Evolutionary conservation across 2,113 vertebrate species (phyloP).

Genomic region (Leptobrachium ailaonicum): DNA sequence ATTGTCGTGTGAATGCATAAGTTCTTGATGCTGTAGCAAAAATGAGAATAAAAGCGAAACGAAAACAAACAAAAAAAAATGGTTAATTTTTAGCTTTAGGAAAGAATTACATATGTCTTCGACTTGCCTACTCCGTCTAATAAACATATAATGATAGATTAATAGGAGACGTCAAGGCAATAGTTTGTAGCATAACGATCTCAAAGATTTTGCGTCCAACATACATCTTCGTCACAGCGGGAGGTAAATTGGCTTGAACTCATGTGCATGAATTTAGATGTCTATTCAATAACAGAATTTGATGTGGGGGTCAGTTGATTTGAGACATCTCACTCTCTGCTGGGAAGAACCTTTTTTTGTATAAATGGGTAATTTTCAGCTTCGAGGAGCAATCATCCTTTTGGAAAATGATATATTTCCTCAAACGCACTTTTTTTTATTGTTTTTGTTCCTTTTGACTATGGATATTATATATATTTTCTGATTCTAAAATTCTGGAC

Average conservation of each 20-base stretch:
- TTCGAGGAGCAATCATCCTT: conserved; percentile 67
- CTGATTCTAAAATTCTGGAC: too few relatives aligned
- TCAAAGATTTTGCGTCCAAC: conserved; percentile 9
- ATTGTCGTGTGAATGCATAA: conserved; percentile 8
- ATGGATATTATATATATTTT: too few relatives aligned
- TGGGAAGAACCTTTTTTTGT: conserved; percentile 61
- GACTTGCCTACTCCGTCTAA: conserved; percentile 10
- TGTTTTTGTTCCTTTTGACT: conserved; percentile 49
- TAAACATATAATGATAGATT: conserved; percentile 8
- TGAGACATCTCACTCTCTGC: conserved; percentile 57
- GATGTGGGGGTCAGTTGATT: conserved; percentile 63
- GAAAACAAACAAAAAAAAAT: background rate
- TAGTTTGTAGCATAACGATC: background rate
- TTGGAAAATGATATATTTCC: conserved; percentile 62
- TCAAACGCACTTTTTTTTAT: conserved; percentile 64
- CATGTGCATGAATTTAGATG: conserved; percentile 54
- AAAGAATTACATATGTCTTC: conserved; percentile 9
- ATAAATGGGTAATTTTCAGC: conserved; percentile 75
- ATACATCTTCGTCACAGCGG: conserved; percentile 42
- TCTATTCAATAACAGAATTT: conserved; percentile 60
- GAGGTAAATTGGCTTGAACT: conserved; percentile 49
- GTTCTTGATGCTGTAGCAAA: conserved; percentile 3
- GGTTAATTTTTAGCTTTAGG: conserved; percentile 26
- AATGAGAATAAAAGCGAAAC: background rate
- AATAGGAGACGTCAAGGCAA: conserved; percentile 3